Evolutionary conservation across 2,113 vertebrate genomes (phyloP).

Genomic region (Stigmatopora nigra): DNA sequence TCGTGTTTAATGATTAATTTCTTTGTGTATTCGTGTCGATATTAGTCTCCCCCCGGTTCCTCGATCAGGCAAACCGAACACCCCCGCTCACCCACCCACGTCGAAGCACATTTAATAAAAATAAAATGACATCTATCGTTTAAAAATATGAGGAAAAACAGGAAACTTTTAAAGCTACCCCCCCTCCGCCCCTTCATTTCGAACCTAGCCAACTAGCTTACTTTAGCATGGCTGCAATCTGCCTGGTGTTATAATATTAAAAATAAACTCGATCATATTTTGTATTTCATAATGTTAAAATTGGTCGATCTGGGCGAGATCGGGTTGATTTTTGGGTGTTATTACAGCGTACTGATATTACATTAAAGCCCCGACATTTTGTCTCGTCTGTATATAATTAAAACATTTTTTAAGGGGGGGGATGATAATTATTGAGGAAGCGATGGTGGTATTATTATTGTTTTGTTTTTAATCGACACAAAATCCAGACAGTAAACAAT

Average conservation of each 20-base stretch:
- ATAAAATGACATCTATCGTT: constrained; percentile 34
- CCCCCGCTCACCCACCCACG: constrained; percentile 67
- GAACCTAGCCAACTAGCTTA: neutral
- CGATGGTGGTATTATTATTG: constrained; percentile 20
- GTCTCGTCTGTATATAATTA: constrained; percentile 52
- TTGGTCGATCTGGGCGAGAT: constrained; percentile 44
- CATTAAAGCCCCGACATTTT: constrained; percentile 59
- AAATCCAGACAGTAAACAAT: constrained; percentile 21
- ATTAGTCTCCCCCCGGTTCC: constrained; percentile 22
- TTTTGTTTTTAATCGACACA: constrained; percentile 37
- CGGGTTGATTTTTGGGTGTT: constrained; percentile 43
- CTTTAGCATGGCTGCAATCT: neutral
- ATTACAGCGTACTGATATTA: constrained; percentile 61
- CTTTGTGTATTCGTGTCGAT: constrained; percentile 75
- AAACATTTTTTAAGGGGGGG: constrained; percentile 43
- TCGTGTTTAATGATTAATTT: constrained; percentile 74
- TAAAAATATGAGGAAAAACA: constrained; percentile 19
- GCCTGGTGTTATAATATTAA: constrained; percentile 11
- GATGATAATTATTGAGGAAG: constrained; percentile 49
- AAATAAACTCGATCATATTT: constrained; percentile 43
- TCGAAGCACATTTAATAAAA: constrained; percentile 29
- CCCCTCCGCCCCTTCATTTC: constrained; percentile 11
- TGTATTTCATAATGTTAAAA: constrained; percentile 21
- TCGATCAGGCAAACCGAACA: constrained; percentile 24
- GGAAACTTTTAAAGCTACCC: constrained; percentile 50